Conservation (phyloP, 2,797 vertebrate genomes). For the Phataginus tetradactyla region DNA sequence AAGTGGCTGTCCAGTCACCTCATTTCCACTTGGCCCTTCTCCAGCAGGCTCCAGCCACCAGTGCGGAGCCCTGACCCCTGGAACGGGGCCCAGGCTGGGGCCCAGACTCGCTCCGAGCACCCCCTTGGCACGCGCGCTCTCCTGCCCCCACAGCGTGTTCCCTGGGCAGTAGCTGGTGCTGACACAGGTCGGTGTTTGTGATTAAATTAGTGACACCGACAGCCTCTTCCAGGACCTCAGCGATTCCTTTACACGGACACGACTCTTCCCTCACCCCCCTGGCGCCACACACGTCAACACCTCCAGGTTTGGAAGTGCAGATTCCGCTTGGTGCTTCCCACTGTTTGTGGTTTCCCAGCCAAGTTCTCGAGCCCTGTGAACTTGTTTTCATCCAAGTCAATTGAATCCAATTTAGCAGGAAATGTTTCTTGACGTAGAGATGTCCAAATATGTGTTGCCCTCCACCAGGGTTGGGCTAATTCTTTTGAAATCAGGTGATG, state of each 20-base stretch:
- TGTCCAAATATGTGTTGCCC: neutral
- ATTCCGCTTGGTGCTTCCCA: constrained; percentile 18
- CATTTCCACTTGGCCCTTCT: neutral
- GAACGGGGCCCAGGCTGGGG: neutral
- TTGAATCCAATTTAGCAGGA: constrained; percentile 56
- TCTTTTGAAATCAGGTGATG: constrained; percentile 40
- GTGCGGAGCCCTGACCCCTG: neutral
- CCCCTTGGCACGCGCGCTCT: neutral
- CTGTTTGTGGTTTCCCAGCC: constrained; percentile 57
- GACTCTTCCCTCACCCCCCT: constrained; percentile 32
- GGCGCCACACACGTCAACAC: neutral
- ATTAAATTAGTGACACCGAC: neutral
- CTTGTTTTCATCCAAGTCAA: constrained; percentile 56
- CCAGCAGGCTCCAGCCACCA: neutral
- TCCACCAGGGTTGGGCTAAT: constrained; percentile 15
- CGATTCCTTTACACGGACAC: neutral
- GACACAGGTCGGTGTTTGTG: neutral
- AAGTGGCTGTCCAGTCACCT: neutral
- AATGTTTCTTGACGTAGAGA: neutral
- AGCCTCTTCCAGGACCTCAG: neutral
- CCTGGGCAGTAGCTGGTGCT: neutral
- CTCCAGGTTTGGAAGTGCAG: neutral
- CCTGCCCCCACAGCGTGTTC: neutral
- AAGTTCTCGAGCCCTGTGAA: constrained; percentile 39
- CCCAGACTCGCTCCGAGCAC: neutral